A percentile compares a stretch with the other conserved stretches of the same genome.
These are phyloP conservation scores for Sebastolobus alascanus DNA, from an alignment of 2,797 vertebrate species.

Conservation along the genomic window DNA sequence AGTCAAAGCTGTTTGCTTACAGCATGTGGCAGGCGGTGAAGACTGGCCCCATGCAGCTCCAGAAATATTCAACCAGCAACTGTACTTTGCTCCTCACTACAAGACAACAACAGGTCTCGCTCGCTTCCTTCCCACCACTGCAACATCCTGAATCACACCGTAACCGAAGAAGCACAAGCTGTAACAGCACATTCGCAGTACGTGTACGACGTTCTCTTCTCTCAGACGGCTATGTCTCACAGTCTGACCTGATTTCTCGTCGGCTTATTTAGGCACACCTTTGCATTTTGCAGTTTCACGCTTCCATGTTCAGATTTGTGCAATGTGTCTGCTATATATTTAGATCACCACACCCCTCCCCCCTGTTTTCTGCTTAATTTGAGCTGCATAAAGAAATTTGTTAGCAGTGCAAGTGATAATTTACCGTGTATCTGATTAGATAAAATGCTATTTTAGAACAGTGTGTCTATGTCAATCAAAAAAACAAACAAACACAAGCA, in stretches of 20 bases:
- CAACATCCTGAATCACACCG: constrained; percentile 45
- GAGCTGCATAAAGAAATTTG: background rate
- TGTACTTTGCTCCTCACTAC: background rate
- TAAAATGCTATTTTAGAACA: background rate
- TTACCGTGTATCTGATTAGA: background rate
- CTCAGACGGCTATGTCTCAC: constrained; percentile 33
- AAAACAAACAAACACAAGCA: background rate
- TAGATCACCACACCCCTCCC: background rate
- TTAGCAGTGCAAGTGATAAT: background rate
- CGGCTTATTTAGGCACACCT: constrained; percentile 12
- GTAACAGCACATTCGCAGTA: background rate
- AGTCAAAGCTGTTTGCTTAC: constrained; percentile 5
- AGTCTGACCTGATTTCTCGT: constrained; percentile 31
- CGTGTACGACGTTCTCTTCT: constrained; percentile 20
- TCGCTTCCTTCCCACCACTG: constrained; percentile 45
- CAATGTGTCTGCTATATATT: background rate
- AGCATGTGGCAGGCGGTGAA: background rate
- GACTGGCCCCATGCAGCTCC: background rate
- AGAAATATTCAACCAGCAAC: constrained; percentile 6
- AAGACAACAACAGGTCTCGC: constrained; percentile 4
- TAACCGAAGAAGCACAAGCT: constrained; percentile 22
- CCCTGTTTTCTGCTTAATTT: background rate
- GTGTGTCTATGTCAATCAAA: background rate
- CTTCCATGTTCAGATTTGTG: background rate
- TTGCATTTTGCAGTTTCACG: constrained; percentile 26